phyloP scores from a whole-genome alignment of 2,113 vertebrate genomes.

The Poeciliopsis retropinna region DNA sequence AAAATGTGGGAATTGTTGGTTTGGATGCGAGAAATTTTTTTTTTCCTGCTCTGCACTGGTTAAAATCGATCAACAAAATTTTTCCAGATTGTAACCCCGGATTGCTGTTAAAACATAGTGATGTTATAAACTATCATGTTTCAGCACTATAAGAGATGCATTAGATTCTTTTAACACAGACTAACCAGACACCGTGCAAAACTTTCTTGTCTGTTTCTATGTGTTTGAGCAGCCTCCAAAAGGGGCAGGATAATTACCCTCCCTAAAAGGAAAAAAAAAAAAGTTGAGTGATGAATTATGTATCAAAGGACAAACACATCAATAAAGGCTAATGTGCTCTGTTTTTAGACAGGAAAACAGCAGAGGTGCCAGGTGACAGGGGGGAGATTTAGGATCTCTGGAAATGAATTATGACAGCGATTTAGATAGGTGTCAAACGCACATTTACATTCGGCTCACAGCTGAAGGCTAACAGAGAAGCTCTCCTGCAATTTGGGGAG shows the following conservation, averaged over 20 bases:
- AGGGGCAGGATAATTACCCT: constrained; percentile 53
- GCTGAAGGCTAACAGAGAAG: constrained; percentile 61
- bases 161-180: constrained; percentile 58
- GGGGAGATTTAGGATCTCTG: constrained; percentile 76
- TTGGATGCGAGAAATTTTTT: no score
- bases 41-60: not conserved
- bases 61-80: not conserved
- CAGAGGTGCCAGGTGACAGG: constrained; percentile 66
- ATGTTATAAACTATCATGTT: constrained; percentile 16
- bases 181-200: constrained; percentile 26
- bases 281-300: constrained; percentile 73
- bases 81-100: not conserved
- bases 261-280: constrained; percentile 32
- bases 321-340: constrained; percentile 73
- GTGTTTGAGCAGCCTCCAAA: constrained; percentile 52
- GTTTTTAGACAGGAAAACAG: constrained; percentile 73
- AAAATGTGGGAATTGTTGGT: no score
- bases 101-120: not conserved
- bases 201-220: constrained; percentile 55
- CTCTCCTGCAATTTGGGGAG: constrained; percentile 71
- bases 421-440: constrained; percentile 77
- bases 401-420: constrained; percentile 82
- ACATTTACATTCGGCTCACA: constrained; percentile 78
- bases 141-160: constrained; percentile 19
- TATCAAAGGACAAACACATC: constrained; percentile 75